A percentile compares a stretch with the other conserved stretches of the same genome.
These are phyloP conservation scores for Drosophila aff. DNA, from an alignment of 1,140 invertebrate genomes.

Conservation along the genomic window DNA sequence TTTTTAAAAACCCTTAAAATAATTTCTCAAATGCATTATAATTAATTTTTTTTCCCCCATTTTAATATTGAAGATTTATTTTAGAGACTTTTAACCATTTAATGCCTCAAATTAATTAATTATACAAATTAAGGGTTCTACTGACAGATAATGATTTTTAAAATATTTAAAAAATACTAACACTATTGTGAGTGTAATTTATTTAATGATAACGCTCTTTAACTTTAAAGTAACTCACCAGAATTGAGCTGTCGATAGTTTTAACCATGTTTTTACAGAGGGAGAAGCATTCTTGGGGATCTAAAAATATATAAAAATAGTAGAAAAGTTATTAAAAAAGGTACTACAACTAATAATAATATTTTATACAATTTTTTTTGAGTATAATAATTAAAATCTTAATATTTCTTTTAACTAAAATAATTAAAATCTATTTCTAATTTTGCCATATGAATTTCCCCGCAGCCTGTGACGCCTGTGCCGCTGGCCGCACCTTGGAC, in stretches of 20 bases:
- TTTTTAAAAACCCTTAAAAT: too few species aligned
- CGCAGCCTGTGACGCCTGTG: not conserved
- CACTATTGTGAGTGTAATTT: too few species aligned
- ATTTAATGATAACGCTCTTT: not conserved
- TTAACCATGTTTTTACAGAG: not conserved
- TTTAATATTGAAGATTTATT: too few species aligned
- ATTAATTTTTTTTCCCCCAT: too few species aligned
- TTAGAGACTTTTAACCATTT: too few species aligned
- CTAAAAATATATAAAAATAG: not conserved
- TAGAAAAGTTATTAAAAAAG: not conserved
- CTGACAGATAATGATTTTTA: too few species aligned
- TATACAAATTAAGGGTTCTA: too few species aligned
- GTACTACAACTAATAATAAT: not conserved
- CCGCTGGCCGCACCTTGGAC: not conserved
- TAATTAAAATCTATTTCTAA: not conserved
- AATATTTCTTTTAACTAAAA: not conserved
- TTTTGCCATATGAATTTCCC: not conserved
- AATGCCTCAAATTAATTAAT: too few species aligned
- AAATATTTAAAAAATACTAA: too few species aligned
- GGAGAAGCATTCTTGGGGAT: not conserved
- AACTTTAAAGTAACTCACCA: not conserved
- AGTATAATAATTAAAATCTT: not conserved
- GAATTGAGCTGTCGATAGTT: not conserved
- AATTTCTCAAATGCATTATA: too few species aligned
- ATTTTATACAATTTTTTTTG: not conserved